Evolutionary conservation across 2,113 vertebrate species (phyloP).

Genomic region (Trematocara nigrifrons): DNA sequence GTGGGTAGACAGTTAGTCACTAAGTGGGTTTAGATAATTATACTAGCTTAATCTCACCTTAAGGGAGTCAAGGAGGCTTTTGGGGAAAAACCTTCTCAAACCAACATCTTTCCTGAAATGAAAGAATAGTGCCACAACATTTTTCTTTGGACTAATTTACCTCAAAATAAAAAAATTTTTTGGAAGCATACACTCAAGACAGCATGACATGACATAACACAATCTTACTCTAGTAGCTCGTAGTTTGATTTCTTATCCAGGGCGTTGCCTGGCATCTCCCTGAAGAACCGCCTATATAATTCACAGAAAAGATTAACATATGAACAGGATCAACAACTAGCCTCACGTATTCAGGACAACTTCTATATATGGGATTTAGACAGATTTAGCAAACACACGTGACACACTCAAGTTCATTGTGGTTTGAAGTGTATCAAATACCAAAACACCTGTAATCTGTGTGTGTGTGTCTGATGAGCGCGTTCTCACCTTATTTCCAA

Average conservation of each 20-base stretch:
- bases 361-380: background rate
- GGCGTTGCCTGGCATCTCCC: constrained; percentile 96
- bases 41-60: constrained; percentile 80
- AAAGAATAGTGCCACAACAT: background rate
- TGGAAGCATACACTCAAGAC: background rate
- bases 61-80: constrained; percentile 94
- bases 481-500: constrained; percentile 92
- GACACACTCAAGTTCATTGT: background rate
- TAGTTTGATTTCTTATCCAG: constrained; percentile 99
- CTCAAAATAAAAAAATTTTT: accelerated
- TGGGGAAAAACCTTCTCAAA: constrained; percentile 94
- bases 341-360: background rate
- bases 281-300: constrained; percentile 87
- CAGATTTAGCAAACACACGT: accelerated
- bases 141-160: background rate
- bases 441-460: background rate
- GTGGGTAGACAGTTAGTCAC: background rate
- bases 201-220: background rate
- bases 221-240: constrained; percentile 95
- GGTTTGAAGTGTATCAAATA: background rate
- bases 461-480: background rate
- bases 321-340: background rate
- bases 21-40: background rate
- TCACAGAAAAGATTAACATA: background rate
- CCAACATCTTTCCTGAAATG: constrained; percentile 91